These are phyloP conservation scores for Oscheius myriophilus DNA, from an alignment of 2,888 invertebrate species.

Conservation along the genomic window DNA sequence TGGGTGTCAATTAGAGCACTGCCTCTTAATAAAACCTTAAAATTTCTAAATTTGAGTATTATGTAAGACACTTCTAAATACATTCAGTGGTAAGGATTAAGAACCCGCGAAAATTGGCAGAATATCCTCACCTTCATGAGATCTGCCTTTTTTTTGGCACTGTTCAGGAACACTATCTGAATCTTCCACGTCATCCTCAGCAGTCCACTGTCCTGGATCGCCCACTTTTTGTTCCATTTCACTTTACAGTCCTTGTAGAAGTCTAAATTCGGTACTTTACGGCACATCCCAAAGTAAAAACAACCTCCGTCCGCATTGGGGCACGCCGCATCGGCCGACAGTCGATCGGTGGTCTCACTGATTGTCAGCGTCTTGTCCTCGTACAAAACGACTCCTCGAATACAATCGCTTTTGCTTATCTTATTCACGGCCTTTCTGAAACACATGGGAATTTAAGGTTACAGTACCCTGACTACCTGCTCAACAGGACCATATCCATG, in stretches of 20 bases:
- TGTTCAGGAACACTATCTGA: slow-evolving; percentile 56
- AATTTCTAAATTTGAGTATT: too few species aligned
- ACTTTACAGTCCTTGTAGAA: slow-evolving; percentile 33
- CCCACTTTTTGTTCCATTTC: slow-evolving; percentile 55
- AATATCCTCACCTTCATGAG: slow-evolving; percentile 31
- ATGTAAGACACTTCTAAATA: too few species aligned
- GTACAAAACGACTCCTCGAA: slow-evolving; percentile 26
- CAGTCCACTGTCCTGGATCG: slow-evolving; percentile 70
- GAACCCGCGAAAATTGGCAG: too few species aligned
- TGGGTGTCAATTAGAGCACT: too few species aligned
- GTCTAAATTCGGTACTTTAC: slow-evolving; percentile 28
- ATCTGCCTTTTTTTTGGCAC: slow-evolving; percentile 31
- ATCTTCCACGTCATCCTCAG: slow-evolving; percentile 55
- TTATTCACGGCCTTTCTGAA: not conserved
- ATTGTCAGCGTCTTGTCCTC: not conserved
- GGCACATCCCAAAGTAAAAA: slow-evolving; percentile 13
- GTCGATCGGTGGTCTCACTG: not conserved
- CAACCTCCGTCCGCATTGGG: slow-evolving; percentile 57
- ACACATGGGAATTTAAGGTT: not conserved
- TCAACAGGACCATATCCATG: slow-evolving; percentile 31
- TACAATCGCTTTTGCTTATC: slow-evolving; percentile 4
- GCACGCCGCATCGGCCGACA: slow-evolving; percentile 61
- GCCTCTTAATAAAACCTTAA: too few species aligned
- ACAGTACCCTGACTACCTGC: slow-evolving; percentile 23
- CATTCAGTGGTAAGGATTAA: too few species aligned